Percentiles rank a stretch among this genome's conserved stretches.
Evolutionary conservation across 2,113 vertebrate species (phyloP).

Genomic region (Vanacampus margaritifer): DNA sequence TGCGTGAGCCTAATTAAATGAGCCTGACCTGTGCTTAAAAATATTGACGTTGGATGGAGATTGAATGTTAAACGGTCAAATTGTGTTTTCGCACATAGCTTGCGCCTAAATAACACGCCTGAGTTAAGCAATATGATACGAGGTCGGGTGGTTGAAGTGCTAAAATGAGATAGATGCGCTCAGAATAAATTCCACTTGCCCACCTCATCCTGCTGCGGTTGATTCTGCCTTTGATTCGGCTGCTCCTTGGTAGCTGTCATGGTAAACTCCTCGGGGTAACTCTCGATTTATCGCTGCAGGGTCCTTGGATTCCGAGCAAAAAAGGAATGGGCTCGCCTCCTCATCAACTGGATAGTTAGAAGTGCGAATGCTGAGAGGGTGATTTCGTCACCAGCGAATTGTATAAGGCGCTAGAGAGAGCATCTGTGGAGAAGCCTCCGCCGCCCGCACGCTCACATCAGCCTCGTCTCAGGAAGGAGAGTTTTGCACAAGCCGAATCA

Average conservation of each 20-base stretch:
- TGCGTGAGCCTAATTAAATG: slow-evolving; percentile 19
- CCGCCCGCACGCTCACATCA: slow-evolving; percentile 39
- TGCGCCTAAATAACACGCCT: neutral
- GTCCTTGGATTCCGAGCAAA: slow-evolving; percentile 46
- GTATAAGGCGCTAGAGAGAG: slow-evolving; percentile 29
- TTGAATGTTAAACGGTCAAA: neutral
- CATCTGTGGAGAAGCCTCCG: slow-evolving; percentile 40
- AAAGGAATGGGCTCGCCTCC: slow-evolving; percentile 14
- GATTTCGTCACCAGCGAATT: slow-evolving; percentile 52
- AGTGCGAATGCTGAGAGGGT: slow-evolving; percentile 32
- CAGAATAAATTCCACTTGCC: slow-evolving; percentile 17
- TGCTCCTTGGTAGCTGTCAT: slow-evolving; percentile 89
- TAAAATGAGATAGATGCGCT: neutral
- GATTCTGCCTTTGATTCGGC: slow-evolving; percentile 73
- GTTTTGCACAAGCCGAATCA: slow-evolving; percentile 19
- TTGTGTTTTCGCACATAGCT: neutral
- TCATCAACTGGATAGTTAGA: slow-evolving; percentile 55
- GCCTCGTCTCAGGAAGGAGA: slow-evolving; percentile 29
- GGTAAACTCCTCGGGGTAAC: slow-evolving; percentile 43
- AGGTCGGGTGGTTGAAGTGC: neutral
- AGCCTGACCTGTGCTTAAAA: neutral
- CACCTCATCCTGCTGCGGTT: slow-evolving; percentile 78
- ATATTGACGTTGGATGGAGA: neutral
- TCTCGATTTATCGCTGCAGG: slow-evolving; percentile 49
- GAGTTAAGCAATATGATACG: neutral